A percentile compares a stretch with the other conserved stretches of the same genome.
These are phyloP conservation scores for Zosterops pallidus DNA, from an alignment of 2,113 vertebrate genomes.

Conservation along the genomic window DNA sequence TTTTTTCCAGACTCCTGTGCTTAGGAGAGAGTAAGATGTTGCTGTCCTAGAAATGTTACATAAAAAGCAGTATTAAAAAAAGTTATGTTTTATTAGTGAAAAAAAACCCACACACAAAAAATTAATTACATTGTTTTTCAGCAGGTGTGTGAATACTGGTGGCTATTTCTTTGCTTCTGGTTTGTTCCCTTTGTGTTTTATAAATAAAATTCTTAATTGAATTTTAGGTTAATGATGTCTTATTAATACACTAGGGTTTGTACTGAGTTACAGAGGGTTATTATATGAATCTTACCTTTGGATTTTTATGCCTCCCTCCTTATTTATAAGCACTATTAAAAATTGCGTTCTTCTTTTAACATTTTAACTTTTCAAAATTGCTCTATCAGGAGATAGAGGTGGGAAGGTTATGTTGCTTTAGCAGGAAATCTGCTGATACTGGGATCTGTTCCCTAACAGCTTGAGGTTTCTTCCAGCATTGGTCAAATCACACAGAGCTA, in stretches of 20 bases:
- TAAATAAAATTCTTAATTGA: not conserved
- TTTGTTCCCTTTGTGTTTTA: not conserved
- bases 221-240: not conserved
- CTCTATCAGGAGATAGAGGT: not conserved
- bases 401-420: not conserved
- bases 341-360: not conserved
- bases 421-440: not conserved
- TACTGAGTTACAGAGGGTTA: not conserved
- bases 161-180: not conserved
- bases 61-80: not conserved
- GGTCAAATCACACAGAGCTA: not conserved
- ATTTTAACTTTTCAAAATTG: not conserved
- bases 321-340: not conserved
- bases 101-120: not conserved
- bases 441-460: not conserved
- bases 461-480: not conserved
- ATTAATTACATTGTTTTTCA: not conserved
- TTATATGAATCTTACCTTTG: not conserved
- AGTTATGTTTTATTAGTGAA: fast-evolving
- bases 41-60: not conserved
- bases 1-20: not conserved
- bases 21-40: not conserved
- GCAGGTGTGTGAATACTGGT: not conserved
- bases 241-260: not conserved
- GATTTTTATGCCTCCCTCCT: not conserved